A percentile compares a stretch with the other conserved stretches of the same genome.
These are phyloP conservation scores for Matsumyia berberina DNA, from an alignment of 2,888 invertebrate genomes.

Conservation along the genomic window DNA sequence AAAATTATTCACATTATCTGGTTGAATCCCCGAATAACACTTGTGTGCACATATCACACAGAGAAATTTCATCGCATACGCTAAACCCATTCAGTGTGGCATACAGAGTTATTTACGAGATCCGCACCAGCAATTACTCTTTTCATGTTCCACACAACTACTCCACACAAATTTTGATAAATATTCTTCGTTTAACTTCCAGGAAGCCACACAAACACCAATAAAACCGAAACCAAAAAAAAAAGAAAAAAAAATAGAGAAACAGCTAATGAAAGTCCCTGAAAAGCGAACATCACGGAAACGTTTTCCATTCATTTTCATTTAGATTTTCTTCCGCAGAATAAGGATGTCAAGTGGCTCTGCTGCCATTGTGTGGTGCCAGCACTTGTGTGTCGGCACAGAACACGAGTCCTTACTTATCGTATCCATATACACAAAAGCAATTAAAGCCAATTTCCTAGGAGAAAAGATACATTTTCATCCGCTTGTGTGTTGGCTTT, in stretches of 20 bases:
- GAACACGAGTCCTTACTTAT: slow-evolving; percentile 31
- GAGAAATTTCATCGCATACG: slow-evolving; percentile 32
- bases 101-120: slow-evolving; percentile 60
- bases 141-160: slow-evolving; percentile 16
- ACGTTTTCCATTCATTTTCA: slow-evolving; percentile 41
- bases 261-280: not conserved
- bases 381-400: slow-evolving; percentile 7
- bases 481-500: slow-evolving; percentile 31
- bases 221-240: not conserved
- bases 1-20: slow-evolving; percentile 59
- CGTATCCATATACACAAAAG: slow-evolving; percentile 56
- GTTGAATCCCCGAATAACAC: slow-evolving; percentile 34
- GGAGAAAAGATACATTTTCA: slow-evolving; percentile 58
- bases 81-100: slow-evolving; percentile 36
- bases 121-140: slow-evolving; percentile 69
- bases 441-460: slow-evolving; percentile 75
- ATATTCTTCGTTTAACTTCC: slow-evolving; percentile 55
- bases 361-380: slow-evolving; percentile 1
- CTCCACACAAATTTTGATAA: slow-evolving; percentile 12
- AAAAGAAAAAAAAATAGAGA: slow-evolving; percentile 2
- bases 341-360: slow-evolving; percentile 29
- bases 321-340: slow-evolving; percentile 25
- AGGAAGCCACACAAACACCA: slow-evolving; percentile 24
- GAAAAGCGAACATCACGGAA: slow-evolving; percentile 44
- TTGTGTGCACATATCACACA: slow-evolving; percentile 15